Evolutionary conservation across 2,797 vertebrate species (phyloP).

Genomic region (Tachyglossus aculeatus): DNA sequence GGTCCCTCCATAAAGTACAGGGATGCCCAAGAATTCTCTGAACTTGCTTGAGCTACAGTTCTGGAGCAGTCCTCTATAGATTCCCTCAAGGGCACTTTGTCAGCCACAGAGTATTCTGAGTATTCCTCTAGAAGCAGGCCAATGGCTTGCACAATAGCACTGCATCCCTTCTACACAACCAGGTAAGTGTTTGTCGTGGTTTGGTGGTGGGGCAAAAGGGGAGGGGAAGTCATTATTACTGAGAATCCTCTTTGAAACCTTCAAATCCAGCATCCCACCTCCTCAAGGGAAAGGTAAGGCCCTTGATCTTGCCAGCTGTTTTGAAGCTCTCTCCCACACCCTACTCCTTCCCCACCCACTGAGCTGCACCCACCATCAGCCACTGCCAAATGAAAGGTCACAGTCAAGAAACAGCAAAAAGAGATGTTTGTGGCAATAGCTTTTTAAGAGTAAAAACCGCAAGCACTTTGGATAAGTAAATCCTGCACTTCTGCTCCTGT

Average conservation of each 20-base stretch:
- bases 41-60: neutral
- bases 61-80: neutral
- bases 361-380: neutral
- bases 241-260: neutral
- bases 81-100: neutral
- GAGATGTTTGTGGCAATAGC: neutral
- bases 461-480: too few relatives aligned
- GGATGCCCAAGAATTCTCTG: too few relatives aligned
- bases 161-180: neutral
- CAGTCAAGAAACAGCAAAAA: neutral
- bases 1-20: too few relatives aligned
- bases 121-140: constrained; percentile 17
- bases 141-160: neutral
- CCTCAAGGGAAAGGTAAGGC: neutral
- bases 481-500: too few relatives aligned
- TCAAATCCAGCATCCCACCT: neutral
- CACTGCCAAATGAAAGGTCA: constrained; percentile 4
- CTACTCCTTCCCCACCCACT: neutral
- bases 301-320: neutral
- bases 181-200: neutral
- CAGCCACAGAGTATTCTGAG: neutral
- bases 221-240: constrained; percentile 3
- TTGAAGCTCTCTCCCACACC: neutral
- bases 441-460: too few relatives aligned
- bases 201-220: too few relatives aligned